These are phyloP conservation scores for Onychomys torridus DNA, from an alignment of 2,797 vertebrate species.

Conservation along the genomic window DNA sequence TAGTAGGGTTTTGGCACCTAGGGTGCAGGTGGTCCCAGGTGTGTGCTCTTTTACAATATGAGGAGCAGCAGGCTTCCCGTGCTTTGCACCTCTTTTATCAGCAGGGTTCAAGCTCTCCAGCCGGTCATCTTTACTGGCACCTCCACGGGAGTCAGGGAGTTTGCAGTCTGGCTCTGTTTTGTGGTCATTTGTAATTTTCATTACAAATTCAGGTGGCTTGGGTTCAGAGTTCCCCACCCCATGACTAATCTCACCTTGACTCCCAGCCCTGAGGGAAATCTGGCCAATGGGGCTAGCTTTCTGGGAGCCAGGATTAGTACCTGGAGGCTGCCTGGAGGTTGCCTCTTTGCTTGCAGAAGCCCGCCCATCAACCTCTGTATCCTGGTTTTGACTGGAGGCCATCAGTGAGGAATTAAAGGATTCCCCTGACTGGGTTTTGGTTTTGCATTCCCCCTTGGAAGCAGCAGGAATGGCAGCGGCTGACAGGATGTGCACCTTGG, in stretches of 20 bases:
- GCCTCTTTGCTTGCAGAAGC: accelerated
- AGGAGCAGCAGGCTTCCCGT: conserved; percentile 63
- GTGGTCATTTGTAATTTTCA: neutral
- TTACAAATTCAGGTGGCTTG: neutral
- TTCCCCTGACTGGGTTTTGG: accelerated
- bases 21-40: neutral
- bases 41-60: conserved; percentile 59
- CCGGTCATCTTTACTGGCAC: neutral
- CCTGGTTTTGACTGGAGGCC: conserved; percentile 68
- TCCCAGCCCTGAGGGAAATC: conserved; percentile 86
- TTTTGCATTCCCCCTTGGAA: neutral
- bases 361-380: conserved; percentile 81
- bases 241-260: conserved; percentile 76
- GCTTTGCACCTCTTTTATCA: conserved; percentile 1
- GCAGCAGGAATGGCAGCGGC: conserved; percentile 57
- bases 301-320: conserved; percentile 56
- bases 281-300: conserved; percentile 87
- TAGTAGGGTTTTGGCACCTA: conserved; percentile 42
- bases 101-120: neutral
- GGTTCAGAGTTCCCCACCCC: conserved; percentile 10
- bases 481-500: conserved; percentile 70
- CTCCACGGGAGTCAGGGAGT: neutral
- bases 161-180: conserved; percentile 31
- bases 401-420: conserved; percentile 17
- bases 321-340: conserved; percentile 68